Evolutionary conservation across 2,797 vertebrate genomes (phyloP), one percentile per base, ranked within the genome.

Genomic region (Limosa lapponica): DNA sequence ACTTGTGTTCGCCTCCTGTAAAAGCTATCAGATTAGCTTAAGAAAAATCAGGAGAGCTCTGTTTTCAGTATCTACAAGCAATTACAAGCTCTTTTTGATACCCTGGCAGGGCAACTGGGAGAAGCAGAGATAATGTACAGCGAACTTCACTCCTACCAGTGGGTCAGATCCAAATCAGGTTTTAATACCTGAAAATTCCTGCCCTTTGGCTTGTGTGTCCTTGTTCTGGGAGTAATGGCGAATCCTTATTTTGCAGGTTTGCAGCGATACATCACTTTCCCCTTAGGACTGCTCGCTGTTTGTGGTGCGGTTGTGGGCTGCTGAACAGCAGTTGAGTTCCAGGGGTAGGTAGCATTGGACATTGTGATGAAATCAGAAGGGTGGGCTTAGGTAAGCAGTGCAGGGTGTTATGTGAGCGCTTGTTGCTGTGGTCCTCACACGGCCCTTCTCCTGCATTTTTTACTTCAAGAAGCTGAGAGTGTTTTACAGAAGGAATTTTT

Each of bases 21-120:
- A 66, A 8, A 84, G 49, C 24, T 69, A 71, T 88, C 37, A 52
- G 93, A 90, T 93, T 96, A 93, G 82, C 32, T 82, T 65, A 90
- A 71, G 54, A 72, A 96, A 69, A 88, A 61, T 73, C 78, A 70
- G 58, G 49, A 81, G 66, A 62, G 51, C 30, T 94, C 75, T 88
- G 58, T 67, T 97, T 95, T 66, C 93, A 34, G 18, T 93, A 90
- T 89, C 86, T 95, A 89, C 90, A 93, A 78, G 93, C 82, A 96
- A 93, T 95, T 94, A 94, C 79, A 75, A 89, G 69, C 46, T 61
- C 43, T 64, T 61, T 82, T 80, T 67, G 77, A 79, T 93, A 90
- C 46, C 51, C 81, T 90, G 77, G 86, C 88, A 87, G 64, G 30
- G 39, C 52, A 25, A 70, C 82, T 34, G 19, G 66, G 57, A 49